Percentiles rank a stretch among this genome's conserved stretches.
phyloP scores from a whole-genome alignment of 2,797 vertebrate species.

The Okamejei kenojei region DNA sequence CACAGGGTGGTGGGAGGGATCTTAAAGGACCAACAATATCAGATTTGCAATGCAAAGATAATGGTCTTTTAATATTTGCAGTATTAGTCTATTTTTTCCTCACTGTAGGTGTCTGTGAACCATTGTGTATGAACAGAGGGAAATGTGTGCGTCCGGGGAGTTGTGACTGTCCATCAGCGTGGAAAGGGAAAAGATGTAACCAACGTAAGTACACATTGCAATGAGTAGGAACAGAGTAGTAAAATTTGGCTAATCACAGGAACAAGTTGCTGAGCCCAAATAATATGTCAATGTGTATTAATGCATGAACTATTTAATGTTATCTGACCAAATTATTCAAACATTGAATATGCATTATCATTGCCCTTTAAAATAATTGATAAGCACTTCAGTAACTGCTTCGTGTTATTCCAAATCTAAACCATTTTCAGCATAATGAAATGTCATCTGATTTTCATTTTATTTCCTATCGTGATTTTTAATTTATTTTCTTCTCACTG shows the following conservation, averaged over 20 bases:
- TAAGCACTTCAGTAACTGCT: neutral
- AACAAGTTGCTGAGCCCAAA: neutral
- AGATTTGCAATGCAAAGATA: conserved; percentile 43
- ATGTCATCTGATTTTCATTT: neutral
- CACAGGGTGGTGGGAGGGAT: conserved; percentile 41
- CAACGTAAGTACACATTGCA: conserved; percentile 54
- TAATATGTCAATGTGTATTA: neutral
- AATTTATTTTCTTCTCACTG: neutral
- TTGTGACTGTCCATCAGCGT: conserved; percentile 67
- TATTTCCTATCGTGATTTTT: neutral
- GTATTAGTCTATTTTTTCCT: conserved; percentile 27
- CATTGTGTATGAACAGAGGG: conserved; percentile 65
- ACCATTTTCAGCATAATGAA: neutral
- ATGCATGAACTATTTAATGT: neutral
- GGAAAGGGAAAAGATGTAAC: conserved; percentile 57
- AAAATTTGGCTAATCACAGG: neutral
- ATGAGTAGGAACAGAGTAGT: neutral
- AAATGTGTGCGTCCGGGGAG: conserved; percentile 59
- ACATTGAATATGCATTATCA: neutral
- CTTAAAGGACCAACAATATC: conserved; percentile 50
- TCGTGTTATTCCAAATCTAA: neutral
- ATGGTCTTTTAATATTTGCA: neutral
- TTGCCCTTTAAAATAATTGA: neutral
- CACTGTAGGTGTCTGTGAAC: conserved; percentile 67
- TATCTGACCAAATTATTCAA: neutral